Conservation (phyloP, 2,113 vertebrate genomes). For the Odocoileus virginianus region DNA sequence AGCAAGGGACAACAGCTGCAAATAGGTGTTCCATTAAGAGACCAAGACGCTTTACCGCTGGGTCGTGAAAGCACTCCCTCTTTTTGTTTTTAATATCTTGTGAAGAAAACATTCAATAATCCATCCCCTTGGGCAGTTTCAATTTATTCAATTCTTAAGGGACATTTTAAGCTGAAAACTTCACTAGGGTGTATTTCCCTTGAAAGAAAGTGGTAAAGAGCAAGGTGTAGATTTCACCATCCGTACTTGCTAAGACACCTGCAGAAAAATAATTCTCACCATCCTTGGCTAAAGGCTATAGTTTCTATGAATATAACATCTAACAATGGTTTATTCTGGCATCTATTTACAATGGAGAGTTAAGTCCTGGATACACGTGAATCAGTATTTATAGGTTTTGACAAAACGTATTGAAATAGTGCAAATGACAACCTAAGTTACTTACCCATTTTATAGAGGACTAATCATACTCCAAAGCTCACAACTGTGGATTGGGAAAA, state of each 20-base stretch:
- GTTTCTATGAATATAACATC: conserved; percentile 41
- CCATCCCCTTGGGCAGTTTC: conserved; percentile 24
- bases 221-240: neutral
- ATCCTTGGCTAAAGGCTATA: neutral
- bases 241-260: conserved; percentile 32
- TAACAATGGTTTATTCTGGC: conserved; percentile 28
- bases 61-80: neutral
- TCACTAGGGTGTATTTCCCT: conserved; percentile 17
- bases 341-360: conserved; percentile 3
- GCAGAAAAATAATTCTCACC: conserved; percentile 65
- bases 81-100: conserved; percentile 31
- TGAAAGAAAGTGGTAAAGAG: conserved; percentile 12
- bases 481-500: neutral
- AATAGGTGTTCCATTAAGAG: conserved; percentile 54
- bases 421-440: neutral
- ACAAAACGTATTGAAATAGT: neutral
- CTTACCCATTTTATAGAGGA: neutral
- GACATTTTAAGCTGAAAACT: conserved; percentile 60
- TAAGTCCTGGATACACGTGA: conserved; percentile 7
- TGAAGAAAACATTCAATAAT: conserved; percentile 60
- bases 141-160: conserved; percentile 47
- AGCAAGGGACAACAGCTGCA: neutral
- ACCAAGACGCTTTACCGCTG: neutral
- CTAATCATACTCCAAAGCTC: neutral
- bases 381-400: neutral